phyloP scores from a whole-genome alignment of 2,888 invertebrate species.

The Corythucha ciliata region DNA sequence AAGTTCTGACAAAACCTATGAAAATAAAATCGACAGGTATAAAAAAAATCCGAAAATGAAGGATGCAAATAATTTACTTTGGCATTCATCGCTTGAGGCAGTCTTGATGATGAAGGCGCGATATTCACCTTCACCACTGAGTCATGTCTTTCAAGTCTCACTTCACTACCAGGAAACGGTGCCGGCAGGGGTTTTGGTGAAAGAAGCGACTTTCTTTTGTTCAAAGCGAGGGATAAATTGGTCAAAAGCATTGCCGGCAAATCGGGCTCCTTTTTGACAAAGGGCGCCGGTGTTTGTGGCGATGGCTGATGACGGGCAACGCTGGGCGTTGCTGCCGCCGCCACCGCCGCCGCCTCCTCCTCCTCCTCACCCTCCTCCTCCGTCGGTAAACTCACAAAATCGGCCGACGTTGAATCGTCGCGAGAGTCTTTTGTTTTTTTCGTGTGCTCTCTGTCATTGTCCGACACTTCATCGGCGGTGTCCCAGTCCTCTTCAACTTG shows the following conservation, averaged over 20 bases:
- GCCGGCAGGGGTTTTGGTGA: constrained; percentile 9
- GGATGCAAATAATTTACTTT: constrained; percentile 44
- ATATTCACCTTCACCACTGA: constrained; percentile 47
- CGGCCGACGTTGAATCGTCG: constrained; percentile 4
- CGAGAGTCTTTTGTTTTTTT: not conserved
- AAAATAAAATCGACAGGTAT: constrained; percentile 36
- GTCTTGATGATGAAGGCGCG: constrained; percentile 49
- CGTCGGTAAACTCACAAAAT: not conserved
- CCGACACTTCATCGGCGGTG: constrained; percentile 17
- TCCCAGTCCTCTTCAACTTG: constrained; percentile 33
- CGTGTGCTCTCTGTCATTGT: not conserved
- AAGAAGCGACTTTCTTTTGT: too few species aligned
- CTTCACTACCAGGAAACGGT: constrained; percentile 20
- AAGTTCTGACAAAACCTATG: constrained; percentile 58
- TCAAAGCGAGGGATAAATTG: too few species aligned
- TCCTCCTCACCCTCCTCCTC: not conserved
- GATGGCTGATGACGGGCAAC: not conserved
- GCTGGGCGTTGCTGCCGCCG: not conserved
- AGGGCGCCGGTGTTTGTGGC: not conserved
- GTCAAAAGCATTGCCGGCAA: too few species aligned
- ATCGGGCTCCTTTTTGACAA: too few species aligned
- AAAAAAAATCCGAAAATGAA: constrained; percentile 28
- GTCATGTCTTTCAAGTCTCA: constrained; percentile 18
- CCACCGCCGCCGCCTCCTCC: not conserved
- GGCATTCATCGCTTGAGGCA: constrained; percentile 52